A percentile compares a stretch with the other conserved stretches of the same genome.
Conservation (phyloP, 2,888 invertebrate genomes). For the Agriopis aurantiaria region DNA sequence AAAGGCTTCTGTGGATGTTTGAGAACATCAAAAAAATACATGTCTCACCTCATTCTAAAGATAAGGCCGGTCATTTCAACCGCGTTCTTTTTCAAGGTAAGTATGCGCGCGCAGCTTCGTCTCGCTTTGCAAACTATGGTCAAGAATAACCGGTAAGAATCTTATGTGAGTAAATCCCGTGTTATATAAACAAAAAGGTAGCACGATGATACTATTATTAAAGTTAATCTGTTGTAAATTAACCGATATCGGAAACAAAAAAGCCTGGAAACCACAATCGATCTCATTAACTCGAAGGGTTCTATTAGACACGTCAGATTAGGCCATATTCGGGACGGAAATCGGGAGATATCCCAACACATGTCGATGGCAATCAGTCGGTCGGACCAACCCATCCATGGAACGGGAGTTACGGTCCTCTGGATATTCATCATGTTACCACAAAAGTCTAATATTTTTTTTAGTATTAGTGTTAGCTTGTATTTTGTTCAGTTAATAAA, state of each 20-base stretch:
- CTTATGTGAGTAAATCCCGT: too few species aligned
- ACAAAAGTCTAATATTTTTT: too few species aligned
- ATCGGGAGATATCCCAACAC: slow-evolving; percentile 61
- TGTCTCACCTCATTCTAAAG: too few species aligned
- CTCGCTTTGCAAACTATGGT: too few species aligned
- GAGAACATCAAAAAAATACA: too few species aligned
- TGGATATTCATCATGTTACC: neutral
- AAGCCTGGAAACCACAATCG: slow-evolving; percentile 61
- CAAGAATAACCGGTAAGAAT: too few species aligned
- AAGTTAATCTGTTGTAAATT: slow-evolving; percentile 34
- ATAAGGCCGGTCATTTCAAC: too few species aligned
- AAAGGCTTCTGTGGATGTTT: too few species aligned
- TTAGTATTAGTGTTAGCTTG: neutral
- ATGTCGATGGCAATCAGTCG: slow-evolving; percentile 74
- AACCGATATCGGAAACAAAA: slow-evolving; percentile 39
- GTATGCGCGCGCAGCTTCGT: too few species aligned
- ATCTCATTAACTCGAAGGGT: slow-evolving; percentile 66
- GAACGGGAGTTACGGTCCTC: slow-evolving; percentile 2
- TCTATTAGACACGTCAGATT: slow-evolving; percentile 74
- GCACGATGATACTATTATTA: slow-evolving; percentile 21
- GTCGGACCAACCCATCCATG: slow-evolving; percentile 50
- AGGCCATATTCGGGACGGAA: slow-evolving; percentile 68
- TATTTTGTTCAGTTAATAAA: neutral
- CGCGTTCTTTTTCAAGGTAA: too few species aligned
- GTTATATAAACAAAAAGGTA: neutral